phyloP scores from a whole-genome alignment of 2,797 vertebrate genomes.

The Numenius phaeopus region DNA sequence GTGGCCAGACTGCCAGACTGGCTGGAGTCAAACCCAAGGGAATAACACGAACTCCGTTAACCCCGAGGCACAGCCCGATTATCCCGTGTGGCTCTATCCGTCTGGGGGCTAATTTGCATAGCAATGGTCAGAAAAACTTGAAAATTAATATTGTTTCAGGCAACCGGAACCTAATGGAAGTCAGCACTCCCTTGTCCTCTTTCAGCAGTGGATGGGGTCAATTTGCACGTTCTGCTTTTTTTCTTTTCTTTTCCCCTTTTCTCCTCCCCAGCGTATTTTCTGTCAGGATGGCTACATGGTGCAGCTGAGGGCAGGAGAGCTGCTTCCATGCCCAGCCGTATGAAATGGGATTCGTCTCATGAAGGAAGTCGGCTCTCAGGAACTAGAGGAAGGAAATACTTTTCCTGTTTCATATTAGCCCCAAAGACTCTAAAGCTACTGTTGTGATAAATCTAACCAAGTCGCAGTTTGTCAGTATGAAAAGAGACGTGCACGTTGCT shows the following conservation, averaged over 20 bases:
- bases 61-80: accelerated
- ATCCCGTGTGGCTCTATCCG: accelerated
- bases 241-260: neutral
- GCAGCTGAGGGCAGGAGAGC: neutral
- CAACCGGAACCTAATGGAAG: neutral
- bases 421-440: neutral
- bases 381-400: slow-evolving; percentile 53
- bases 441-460: neutral
- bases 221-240: neutral
- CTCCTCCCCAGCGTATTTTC: neutral
- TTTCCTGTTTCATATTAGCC: slow-evolving; percentile 43
- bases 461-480: neutral
- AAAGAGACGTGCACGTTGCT: neutral
- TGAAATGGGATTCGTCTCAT: neutral
- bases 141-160: neutral
- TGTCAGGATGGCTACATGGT: neutral
- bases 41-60: neutral
- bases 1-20: neutral
- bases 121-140: neutral
- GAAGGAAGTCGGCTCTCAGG: slow-evolving; percentile 3
- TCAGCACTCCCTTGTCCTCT: neutral
- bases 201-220: neutral
- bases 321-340: neutral
- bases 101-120: neutral
- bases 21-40: neutral